phyloP scores from a whole-genome alignment of 1,140 invertebrate genomes.

The Solen grandis region DNA sequence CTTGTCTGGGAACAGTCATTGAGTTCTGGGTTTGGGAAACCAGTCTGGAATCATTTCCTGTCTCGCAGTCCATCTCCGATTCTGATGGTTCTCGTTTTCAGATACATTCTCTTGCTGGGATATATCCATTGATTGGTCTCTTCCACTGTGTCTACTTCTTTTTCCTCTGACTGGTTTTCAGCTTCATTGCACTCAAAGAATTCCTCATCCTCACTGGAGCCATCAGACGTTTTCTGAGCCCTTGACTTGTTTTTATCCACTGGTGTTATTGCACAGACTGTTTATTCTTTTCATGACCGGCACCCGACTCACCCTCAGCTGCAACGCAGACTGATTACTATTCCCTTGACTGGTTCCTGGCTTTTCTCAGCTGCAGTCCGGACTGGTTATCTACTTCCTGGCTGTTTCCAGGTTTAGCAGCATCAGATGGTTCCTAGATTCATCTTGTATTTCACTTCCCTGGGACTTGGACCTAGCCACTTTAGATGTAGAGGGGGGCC shows the following conservation, averaged over 20 bases:
- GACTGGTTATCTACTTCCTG: too few relatives aligned
- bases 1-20: neutral
- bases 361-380: too few relatives aligned
- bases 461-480: slow-evolving; percentile 52
- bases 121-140: neutral
- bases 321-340: too few relatives aligned
- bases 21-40: neutral
- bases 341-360: too few relatives aligned
- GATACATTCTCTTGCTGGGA: neutral
- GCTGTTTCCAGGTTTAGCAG: neutral
- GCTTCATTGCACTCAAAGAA: slow-evolving; percentile 89
- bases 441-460: slow-evolving; percentile 9
- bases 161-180: slow-evolving; percentile 53
- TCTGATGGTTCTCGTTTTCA: slow-evolving; percentile 37
- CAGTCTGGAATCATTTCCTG: neutral
- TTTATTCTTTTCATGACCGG: neutral
- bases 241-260: too few relatives aligned
- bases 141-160: slow-evolving; percentile 50
- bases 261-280: too few relatives aligned
- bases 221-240: too few relatives aligned
- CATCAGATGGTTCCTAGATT: slow-evolving; percentile 10
- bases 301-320: neutral
- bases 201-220: slow-evolving; percentile 84
- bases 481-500: slow-evolving; percentile 47
- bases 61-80: slow-evolving; percentile 47